These are phyloP conservation scores for Dromococcyx pavoninus DNA, from an alignment of 2,797 vertebrate genomes.

Conservation along the genomic window DNA sequence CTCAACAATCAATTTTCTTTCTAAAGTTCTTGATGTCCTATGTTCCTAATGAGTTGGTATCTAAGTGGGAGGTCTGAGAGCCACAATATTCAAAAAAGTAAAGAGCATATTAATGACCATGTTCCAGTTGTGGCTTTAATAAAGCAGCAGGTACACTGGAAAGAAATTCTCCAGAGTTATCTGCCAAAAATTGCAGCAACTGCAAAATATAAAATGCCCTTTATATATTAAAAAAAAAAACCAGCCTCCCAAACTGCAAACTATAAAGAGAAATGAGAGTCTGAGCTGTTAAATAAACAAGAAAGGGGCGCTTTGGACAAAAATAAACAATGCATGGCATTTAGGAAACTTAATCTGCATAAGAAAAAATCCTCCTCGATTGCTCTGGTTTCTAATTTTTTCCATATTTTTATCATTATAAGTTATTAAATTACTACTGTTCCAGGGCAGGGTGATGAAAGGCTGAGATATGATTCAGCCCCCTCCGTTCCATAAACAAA, in stretches of 20 bases:
- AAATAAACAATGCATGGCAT: slow-evolving; percentile 64
- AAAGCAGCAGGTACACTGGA: slow-evolving; percentile 30
- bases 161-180: not conserved
- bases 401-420: slow-evolving; percentile 67
- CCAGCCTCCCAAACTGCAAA: not conserved
- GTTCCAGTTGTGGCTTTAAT: not conserved
- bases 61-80: slow-evolving; percentile 38
- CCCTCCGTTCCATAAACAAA: slow-evolving; percentile 48
- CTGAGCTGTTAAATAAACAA: slow-evolving; percentile 37
- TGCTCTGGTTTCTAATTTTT: slow-evolving; percentile 58
- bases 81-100: not conserved
- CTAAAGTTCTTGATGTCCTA: not conserved
- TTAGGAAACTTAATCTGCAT: slow-evolving; percentile 54
- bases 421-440: slow-evolving; percentile 55
- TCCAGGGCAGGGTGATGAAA: slow-evolving; percentile 59
- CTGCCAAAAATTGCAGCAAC: not conserved
- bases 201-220: not conserved
- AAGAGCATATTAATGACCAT: not conserved
- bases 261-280: slow-evolving; percentile 14
- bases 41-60: not conserved
- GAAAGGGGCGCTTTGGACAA: slow-evolving; percentile 18
- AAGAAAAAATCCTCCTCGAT: not conserved
- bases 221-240: not conserved
- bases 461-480: slow-evolving; percentile 55
- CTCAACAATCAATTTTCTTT: not conserved